Base-by-base conservation (phyloP, 2,797 vertebrate genomes). In the Rhabdomys pumilio region DNA sequence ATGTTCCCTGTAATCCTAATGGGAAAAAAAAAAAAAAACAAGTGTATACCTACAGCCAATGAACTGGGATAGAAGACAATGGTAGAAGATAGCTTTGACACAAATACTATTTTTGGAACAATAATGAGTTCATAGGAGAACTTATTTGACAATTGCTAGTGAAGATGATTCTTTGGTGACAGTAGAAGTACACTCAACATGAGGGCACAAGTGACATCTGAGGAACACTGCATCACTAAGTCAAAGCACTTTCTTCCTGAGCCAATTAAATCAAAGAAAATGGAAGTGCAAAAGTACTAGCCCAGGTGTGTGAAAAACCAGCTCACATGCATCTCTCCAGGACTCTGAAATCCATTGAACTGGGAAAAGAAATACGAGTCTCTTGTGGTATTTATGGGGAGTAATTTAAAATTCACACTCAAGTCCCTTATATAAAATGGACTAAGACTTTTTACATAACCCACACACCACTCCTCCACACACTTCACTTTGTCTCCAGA, bases 1-100 rank as follows among this genome's bases (percentile, higher is more conserved):
- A 90, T 63, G 87, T 53, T 85, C 44, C 86, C 89, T 84, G 22
- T 59, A 83, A 81, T 79, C 73, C 13, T 50, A 57, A 84, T 44
- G 29, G n/a, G 38, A 72, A n/a, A 95, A 22, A 93, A 93, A 81
- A 29, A 93, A 84, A 86, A 91, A 90, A 85, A 88, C 91, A 93
- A 69, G 22, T 89, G 13, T 69, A n/a, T 69, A 47, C 57, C 20
- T 88, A 76, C 6, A 91, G 19, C 8, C 44, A 88, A 26, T 89
- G 14, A 93, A 31, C 80, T 38, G 15, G 41, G 24, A 47, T 84
- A 88, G 53, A 90, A 88, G 19, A 34, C 87, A 31, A 75, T 22
- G 82, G 53, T 47, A 69, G 44, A 76, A 90, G 44, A 85, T 63
- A 85, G 29, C 38, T 63, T 57, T 85, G 38, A 61, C 72, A 24